These are phyloP conservation scores for Tubiluchus corallicola DNA, from an alignment of 2,888 invertebrate genomes.

Conservation along the genomic window DNA sequence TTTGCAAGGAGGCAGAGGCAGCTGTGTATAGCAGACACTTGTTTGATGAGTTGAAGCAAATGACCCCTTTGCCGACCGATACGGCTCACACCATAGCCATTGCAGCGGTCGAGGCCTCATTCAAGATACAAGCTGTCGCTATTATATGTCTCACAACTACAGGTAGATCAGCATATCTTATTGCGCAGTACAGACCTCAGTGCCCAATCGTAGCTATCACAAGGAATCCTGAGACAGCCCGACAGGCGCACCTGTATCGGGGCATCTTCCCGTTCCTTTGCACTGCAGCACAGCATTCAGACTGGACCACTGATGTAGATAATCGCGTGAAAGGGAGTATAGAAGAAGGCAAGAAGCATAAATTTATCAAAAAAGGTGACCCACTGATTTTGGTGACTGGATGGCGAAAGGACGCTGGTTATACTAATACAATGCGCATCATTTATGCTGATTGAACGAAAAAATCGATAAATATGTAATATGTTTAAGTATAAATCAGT, in stretches of 20 bases:
- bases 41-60: slow-evolving; percentile 49
- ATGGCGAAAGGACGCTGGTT: slow-evolving; percentile 27
- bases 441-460: slow-evolving; percentile 19
- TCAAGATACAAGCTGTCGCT: slow-evolving; percentile 69
- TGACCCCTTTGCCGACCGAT: slow-evolving; percentile 39
- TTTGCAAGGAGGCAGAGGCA: slow-evolving; percentile 89
- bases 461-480: neutral
- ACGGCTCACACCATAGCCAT: slow-evolving; percentile 79
- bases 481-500: too few species aligned
- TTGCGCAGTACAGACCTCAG: slow-evolving; percentile 78
- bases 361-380: slow-evolving; percentile 4
- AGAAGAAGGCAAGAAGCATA: slow-evolving; percentile 18
- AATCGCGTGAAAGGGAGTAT: too few species aligned
- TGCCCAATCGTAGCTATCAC: slow-evolving; percentile 89
- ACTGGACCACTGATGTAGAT: too few species aligned
- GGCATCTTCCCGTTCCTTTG: slow-evolving; percentile 76
- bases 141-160: slow-evolving; percentile 68
- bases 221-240: slow-evolving; percentile 57
- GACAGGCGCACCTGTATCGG: slow-evolving; percentile 76
- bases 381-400: slow-evolving; percentile 18
- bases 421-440: slow-evolving; percentile 32
- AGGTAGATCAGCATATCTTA: slow-evolving; percentile 55
- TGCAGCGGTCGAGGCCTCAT: slow-evolving; percentile 80
- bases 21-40: slow-evolving; percentile 82
- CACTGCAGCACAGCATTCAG: slow-evolving; percentile 22